These are phyloP conservation scores for Eristalinus sepulchralis DNA, from an alignment of 2,888 invertebrate species.

Conservation along the genomic window DNA sequence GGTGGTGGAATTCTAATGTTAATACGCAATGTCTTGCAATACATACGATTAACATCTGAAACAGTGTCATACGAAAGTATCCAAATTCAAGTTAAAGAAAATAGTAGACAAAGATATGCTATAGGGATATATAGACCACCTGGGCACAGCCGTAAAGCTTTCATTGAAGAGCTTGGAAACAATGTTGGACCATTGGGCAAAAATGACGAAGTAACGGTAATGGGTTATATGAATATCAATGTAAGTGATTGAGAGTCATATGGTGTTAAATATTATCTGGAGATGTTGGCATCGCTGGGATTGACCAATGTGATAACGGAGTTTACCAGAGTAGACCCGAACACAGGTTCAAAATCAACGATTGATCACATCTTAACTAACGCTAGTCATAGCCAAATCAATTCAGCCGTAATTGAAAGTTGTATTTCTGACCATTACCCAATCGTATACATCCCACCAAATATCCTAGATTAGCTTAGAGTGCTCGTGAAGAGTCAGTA, in stretches of 20 bases:
- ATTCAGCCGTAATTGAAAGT: too few relatives aligned
- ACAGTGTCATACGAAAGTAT: background rate
- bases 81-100: background rate
- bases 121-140: constrained; percentile 1
- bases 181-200: background rate
- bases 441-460: too few relatives aligned
- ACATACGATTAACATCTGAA: background rate
- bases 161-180: background rate
- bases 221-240: background rate
- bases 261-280: background rate
- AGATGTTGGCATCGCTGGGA: constrained; percentile 5
- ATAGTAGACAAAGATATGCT: background rate
- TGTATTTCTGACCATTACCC: too few relatives aligned
- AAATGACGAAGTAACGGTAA: background rate
- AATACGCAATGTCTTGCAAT: background rate
- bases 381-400: too few relatives aligned
- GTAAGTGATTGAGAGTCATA: background rate
- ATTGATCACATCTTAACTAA: too few relatives aligned
- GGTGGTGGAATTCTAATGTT: background rate
- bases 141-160: background rate
- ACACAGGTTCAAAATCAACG: too few relatives aligned
- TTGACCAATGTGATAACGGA: background rate
- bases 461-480: too few relatives aligned
- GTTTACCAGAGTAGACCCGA: too few relatives aligned
- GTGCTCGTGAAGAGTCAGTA: too few relatives aligned